A percentile compares a stretch with the other conserved stretches of the same genome.
Conservation (phyloP, 2,797 vertebrate genomes). For the Sebastes elongatus region DNA sequence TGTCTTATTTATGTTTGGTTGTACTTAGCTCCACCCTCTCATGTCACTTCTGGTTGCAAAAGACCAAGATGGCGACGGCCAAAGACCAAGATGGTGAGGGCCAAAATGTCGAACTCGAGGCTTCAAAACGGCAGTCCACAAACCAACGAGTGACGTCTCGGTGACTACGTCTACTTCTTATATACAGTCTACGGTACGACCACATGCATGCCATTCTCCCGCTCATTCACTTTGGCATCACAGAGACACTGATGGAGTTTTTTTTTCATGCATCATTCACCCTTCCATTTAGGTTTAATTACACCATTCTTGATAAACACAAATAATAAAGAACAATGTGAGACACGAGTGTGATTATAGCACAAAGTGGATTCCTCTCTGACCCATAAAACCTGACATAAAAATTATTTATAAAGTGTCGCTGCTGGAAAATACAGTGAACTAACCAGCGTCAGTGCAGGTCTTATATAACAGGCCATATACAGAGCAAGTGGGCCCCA, state of each 20-base stretch:
- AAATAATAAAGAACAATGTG: background rate
- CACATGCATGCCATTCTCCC: background rate
- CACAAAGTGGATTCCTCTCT: constrained; percentile 1
- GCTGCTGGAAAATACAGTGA: constrained; percentile 31
- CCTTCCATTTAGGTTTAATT: background rate
- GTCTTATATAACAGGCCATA: constrained; percentile 65
- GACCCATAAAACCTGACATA: constrained; percentile 22
- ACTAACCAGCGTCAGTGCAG: constrained; percentile 19
- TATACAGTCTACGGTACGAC: too few species aligned
- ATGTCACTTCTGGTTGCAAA: too few species aligned
- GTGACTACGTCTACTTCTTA: too few species aligned
- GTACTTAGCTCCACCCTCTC: too few species aligned
- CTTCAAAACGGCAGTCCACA: too few species aligned
- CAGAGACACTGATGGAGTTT: background rate
- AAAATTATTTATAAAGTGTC: constrained; percentile 58
- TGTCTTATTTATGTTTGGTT: accelerated
- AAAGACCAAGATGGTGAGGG: accelerated
- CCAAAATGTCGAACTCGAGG: too few species aligned
- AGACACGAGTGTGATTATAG: background rate
- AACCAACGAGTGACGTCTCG: accelerated
- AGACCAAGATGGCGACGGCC: too few species aligned
- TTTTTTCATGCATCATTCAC: background rate
- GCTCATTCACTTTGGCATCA: background rate
- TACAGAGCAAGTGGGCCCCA: constrained; percentile 48
- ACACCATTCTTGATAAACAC: background rate